Conservation (phyloP, 2,888 invertebrate species). For the Ormyrus pomaceus region DNA sequence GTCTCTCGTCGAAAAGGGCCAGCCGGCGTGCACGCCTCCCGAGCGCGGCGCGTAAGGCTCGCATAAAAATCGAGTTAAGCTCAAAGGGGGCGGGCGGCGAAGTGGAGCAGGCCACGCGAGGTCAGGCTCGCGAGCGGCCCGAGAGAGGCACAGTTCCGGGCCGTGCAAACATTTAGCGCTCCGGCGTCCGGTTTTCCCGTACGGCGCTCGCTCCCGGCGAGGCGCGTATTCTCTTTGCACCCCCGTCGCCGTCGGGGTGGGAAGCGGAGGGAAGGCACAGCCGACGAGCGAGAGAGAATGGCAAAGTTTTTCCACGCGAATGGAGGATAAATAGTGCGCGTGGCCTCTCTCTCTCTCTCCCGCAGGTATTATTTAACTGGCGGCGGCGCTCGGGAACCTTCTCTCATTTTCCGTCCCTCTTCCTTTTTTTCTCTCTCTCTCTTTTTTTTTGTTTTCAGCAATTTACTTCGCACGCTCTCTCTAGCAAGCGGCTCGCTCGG, state of each 20-base stretch:
- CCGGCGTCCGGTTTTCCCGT: background rate
- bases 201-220: background rate
- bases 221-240: too few species aligned
- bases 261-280: too few species aligned
- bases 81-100: background rate
- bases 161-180: conserved; percentile 27
- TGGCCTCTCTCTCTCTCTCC: background rate
- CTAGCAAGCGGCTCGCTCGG: background rate
- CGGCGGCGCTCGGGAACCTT: too few species aligned
- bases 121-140: background rate
- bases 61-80: background rate
- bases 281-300: conserved; percentile 3
- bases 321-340: conserved; percentile 33
- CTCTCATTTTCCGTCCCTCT: too few species aligned
- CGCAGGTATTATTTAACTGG: too few species aligned
- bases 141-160: background rate
- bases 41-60: background rate
- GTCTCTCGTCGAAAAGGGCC: background rate
- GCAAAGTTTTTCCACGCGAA: conserved; percentile 45
- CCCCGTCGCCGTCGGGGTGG: too few species aligned
- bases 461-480: conserved; percentile 1
- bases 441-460: background rate
- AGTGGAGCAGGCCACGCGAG: conserved; percentile 4
- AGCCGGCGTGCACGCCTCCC: background rate
- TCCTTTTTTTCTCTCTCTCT: too few species aligned